A percentile compares a stretch with the other conserved stretches of the same genome.
phyloP scores from a whole-genome alignment of 2,797 vertebrate species.

The Danio kyathit region DNA sequence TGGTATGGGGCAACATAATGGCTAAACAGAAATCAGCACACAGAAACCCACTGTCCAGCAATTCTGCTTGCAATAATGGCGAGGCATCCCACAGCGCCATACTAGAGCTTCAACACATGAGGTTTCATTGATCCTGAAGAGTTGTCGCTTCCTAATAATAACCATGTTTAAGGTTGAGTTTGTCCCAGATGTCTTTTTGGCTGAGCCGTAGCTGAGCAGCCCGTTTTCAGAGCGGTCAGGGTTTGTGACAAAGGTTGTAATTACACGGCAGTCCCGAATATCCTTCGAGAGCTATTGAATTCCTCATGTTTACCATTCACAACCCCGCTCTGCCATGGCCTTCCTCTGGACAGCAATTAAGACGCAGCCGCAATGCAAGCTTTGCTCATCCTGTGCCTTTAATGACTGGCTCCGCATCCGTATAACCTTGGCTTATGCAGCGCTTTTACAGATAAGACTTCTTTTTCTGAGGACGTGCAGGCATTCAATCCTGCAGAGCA shows the following conservation, averaged over 20 bases:
- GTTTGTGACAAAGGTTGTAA: conserved; percentile 34
- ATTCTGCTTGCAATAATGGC: neutral
- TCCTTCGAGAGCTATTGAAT: conserved; percentile 22
- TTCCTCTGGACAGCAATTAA: conserved; percentile 46
- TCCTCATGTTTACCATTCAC: conserved; percentile 29
- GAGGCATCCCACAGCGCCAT: neutral
- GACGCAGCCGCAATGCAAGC: conserved; percentile 3
- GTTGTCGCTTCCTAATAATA: conserved; percentile 9
- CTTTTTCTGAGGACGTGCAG: conserved; percentile 16
- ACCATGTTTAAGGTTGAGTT: conserved; percentile 5
- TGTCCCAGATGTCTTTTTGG: conserved; percentile 17
- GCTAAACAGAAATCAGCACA: neutral
- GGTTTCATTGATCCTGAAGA: neutral
- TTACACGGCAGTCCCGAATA: conserved; percentile 29
- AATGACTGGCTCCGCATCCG: neutral
- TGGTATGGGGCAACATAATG: neutral
- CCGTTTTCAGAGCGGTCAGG: conserved; percentile 7
- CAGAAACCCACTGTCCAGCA: neutral
- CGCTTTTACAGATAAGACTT: conserved; percentile 22
- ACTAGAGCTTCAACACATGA: neutral
- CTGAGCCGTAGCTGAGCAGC: neutral
- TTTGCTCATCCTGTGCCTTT: neutral
- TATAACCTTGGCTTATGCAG: conserved; percentile 31
- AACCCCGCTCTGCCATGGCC: neutral
- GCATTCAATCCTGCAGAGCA: conserved; percentile 21